Conservation (phyloP, 2,797 vertebrate genomes). For the Pitangus sulphuratus region DNA sequence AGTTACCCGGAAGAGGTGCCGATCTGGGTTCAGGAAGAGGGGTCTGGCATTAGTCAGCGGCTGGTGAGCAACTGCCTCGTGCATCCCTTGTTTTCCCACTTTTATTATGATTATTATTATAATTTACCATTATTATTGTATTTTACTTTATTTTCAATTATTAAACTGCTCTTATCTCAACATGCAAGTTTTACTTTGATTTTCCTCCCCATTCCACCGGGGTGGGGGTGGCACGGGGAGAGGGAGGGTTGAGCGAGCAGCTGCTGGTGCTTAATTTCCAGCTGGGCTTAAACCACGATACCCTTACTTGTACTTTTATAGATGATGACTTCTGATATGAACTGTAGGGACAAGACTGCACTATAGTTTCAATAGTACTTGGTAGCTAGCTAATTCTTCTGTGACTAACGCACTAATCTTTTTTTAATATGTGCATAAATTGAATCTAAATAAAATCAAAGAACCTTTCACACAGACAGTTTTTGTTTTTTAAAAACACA, state of each 20-base stretch:
- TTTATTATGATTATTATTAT: neutral
- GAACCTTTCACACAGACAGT: neutral
- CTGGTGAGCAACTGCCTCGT: neutral
- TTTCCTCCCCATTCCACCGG: neutral
- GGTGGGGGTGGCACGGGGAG: no score
- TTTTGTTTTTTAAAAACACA: neutral
- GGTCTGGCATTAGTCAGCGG: neutral
- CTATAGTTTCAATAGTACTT: neutral
- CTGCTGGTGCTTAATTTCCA: neutral
- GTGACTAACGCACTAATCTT: neutral
- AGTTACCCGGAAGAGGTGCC: neutral
- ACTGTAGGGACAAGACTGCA: neutral
- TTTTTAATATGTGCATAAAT: neutral
- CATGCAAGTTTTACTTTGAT: neutral
- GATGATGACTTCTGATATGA: neutral
- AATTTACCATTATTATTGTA: neutral
- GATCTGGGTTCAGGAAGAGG: neutral
- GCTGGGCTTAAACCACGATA: neutral
- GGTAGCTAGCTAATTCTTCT: neutral
- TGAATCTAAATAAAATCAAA: neutral
- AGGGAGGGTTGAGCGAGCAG: accelerated
- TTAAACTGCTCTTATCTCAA: neutral
- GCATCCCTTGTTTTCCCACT: neutral
- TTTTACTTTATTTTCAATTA: neutral
- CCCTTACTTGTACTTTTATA: neutral